phyloP scores from a whole-genome alignment of 35 echinoderm and acorn worm genomes.

The Diadema setosum region DNA sequence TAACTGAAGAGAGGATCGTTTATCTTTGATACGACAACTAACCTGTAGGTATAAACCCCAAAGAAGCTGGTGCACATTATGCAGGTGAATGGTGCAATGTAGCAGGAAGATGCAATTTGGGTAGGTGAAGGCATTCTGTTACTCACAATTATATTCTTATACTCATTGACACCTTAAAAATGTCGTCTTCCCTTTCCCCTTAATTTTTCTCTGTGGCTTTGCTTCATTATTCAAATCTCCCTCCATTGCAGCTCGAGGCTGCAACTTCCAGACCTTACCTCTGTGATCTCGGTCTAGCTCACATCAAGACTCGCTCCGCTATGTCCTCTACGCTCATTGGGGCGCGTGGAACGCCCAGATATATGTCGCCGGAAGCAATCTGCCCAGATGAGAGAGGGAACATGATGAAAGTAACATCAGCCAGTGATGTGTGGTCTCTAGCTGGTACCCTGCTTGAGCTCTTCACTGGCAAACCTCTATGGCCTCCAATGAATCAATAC shows the following conservation, averaged over 20 bases:
- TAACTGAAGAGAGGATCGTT: too few species aligned
- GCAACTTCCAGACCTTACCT: not conserved
- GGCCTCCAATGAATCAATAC: not conserved
- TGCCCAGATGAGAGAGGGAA: not conserved
- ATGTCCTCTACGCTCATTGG: not conserved
- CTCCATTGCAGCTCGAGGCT: not conserved
- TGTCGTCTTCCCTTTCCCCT: not conserved
- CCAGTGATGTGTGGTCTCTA: not conserved
- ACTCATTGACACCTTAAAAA: not conserved
- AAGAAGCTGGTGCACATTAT: too few species aligned
- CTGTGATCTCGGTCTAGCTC: constrained; percentile 2
- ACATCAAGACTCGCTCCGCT: not conserved
- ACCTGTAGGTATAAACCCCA: too few species aligned
- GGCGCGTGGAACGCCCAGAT: not conserved
- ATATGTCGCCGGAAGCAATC: not conserved
- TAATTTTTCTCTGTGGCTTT: not conserved
- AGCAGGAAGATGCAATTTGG: not conserved
- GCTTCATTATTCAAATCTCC: not conserved
- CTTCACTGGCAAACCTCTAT: not conserved
- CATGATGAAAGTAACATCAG: not conserved
- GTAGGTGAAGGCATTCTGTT: not conserved
- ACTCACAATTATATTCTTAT: not conserved
- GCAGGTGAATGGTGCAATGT: too few species aligned
- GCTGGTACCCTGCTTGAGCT: not conserved
- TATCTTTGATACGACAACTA: too few species aligned